Evolutionary conservation across 2,797 vertebrate species (phyloP).

Genomic region (Sphaeramia orbicularis): DNA sequence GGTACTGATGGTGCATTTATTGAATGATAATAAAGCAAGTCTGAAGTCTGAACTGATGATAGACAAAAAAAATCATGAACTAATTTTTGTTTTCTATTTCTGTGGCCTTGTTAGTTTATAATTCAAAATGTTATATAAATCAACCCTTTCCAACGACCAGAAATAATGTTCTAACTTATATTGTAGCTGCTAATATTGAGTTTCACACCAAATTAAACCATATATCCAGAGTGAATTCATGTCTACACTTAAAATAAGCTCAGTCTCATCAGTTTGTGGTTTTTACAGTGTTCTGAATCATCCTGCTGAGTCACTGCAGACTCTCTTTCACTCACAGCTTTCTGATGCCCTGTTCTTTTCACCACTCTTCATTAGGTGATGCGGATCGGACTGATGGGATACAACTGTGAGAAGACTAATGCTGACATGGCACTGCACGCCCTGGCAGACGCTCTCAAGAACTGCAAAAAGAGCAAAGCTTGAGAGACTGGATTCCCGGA

Average conservation of each 20-base stretch:
- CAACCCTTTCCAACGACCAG: not conserved
- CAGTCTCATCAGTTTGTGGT: conserved; percentile 3
- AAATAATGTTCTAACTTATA: not conserved
- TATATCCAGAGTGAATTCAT: not conserved
- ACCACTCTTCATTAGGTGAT: conserved; percentile 87
- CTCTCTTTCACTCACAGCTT: not conserved
- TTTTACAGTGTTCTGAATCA: conserved; percentile 24
- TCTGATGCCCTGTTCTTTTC: conserved; percentile 26
- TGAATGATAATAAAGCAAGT: too few species aligned
- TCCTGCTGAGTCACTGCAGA: conserved; percentile 46
- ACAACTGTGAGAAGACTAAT: conserved; percentile 90
- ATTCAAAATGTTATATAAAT: not conserved
- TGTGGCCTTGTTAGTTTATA: not conserved
- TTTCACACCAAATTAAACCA: not conserved
- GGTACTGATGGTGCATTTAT: too few species aligned
- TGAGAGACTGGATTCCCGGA: conserved; percentile 59
- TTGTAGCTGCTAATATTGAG: not conserved
- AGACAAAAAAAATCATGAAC: too few species aligned
- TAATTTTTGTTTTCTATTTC: too few species aligned
- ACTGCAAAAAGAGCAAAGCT: conserved; percentile 87
- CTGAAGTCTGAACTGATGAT: too few species aligned
- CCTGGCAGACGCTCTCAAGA: conserved; percentile 88
- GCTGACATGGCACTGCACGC: conserved; percentile 87
- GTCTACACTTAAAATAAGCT: not conserved
- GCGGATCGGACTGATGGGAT: conserved; percentile 95